These are phyloP conservation scores for Drosophila rubida DNA, from an alignment of 2,888 invertebrate species.

Conservation along the genomic window DNA sequence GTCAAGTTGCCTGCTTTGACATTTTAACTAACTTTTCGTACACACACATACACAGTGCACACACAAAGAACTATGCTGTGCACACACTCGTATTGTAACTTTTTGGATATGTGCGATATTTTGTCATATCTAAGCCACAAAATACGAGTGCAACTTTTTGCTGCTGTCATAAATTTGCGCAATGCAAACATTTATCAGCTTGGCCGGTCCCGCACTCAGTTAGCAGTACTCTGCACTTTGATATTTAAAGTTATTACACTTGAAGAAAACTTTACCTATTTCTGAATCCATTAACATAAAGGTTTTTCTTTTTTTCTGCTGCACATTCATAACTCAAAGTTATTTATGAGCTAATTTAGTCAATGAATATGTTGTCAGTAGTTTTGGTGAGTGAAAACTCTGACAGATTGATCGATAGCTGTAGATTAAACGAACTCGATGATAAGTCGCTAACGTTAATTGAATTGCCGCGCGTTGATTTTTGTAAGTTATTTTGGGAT, in stretches of 20 bases:
- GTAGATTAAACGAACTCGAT: too few relatives aligned
- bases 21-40: constrained; percentile 69
- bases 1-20: constrained; percentile 56
- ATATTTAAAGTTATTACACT: constrained; percentile 32
- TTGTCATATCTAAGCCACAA: constrained; percentile 76
- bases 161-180: constrained; percentile 73
- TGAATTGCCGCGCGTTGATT: too few relatives aligned
- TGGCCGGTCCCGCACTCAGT: constrained; percentile 40
- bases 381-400: too few relatives aligned
- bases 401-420: too few relatives aligned
- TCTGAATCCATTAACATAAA: too few relatives aligned
- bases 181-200: constrained; percentile 75
- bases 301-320: too few relatives aligned
- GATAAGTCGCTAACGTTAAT: too few relatives aligned
- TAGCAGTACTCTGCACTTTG: constrained; percentile 26
- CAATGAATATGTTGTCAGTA: too few relatives aligned
- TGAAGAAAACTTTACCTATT: too few relatives aligned
- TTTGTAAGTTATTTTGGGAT: too few relatives aligned
- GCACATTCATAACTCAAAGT: too few relatives aligned
- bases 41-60: constrained; percentile 8
- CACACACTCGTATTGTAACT: constrained; percentile 37
- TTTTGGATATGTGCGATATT: constrained; percentile 56
- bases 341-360: too few relatives aligned
- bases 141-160: constrained; percentile 70
- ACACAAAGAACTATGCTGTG: constrained; percentile 12